Evolutionary conservation across 2,797 vertebrate species (phyloP), one percentile per base, ranked within the genome.

Genomic region (Botia kubotai): DNA sequence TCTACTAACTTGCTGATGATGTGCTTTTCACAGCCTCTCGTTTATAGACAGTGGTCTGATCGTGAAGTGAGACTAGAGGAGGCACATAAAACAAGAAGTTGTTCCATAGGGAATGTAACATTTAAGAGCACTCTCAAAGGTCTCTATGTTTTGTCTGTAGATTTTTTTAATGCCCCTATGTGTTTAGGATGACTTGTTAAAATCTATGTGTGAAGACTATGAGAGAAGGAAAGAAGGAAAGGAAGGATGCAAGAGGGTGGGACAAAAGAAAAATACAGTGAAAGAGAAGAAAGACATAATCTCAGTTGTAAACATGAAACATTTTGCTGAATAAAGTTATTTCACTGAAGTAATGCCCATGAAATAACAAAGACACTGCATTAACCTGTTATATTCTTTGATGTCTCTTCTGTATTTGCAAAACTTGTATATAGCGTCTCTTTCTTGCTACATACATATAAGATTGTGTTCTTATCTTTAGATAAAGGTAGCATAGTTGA

Each of bases 1-100:
- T 55, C 53, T n/a, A 36, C 36, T 60, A 72, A 75, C 75, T 79
- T 78, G 63, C 79, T 85, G 66, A 72, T 72, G 63, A 79, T 68
- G 33, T 52, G 46, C 66, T 67, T 78, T 85, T 77, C 26, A 52
- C 69, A 58, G 46, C 13, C 75, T 78, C 43, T 67, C 55, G 79
- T 78, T 82, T 75, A 75, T 43, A 75, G 72, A 75, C 69, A 65
- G 53, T 26, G 2, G 26, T 36, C 26, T 69, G 66, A 79, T 39
- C 19, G 39, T 72, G 48, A 80, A 72, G 36, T 14, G 16, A 73
- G 70, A 72, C 70, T 19, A 46, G 36, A 66, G 19, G 17, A 65
- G 48, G 46, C 19, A 26, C 58, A 55, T 63, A 79, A 60, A 50
- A 50, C 57, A 77, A 46, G n/a, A 36, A 23, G 21, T 50, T 14